Conservation (phyloP, 2,888 invertebrate species). For the Exephanes ischioxanthus region DNA sequence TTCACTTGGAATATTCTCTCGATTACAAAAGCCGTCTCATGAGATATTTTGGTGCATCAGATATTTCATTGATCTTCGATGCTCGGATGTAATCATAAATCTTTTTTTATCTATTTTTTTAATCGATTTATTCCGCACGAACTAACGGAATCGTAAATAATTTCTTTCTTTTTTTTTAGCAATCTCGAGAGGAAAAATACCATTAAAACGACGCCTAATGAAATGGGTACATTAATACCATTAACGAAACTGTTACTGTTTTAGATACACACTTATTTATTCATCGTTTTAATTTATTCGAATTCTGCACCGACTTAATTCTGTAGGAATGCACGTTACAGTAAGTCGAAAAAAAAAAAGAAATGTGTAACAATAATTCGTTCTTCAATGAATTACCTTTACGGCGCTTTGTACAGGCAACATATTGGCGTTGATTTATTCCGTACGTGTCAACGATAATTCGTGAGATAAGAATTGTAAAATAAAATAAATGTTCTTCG, state of each 20-base stretch:
- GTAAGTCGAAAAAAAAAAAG: background rate
- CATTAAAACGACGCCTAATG: background rate
- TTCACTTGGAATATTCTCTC: background rate
- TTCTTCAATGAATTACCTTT: slow-evolving; percentile 15
- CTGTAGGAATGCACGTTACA: background rate
- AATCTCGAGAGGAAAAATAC: background rate
- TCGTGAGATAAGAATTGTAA: background rate
- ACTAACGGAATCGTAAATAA: background rate
- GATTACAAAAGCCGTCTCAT: background rate
- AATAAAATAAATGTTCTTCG: background rate
- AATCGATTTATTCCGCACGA: background rate
- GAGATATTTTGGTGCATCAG: background rate
- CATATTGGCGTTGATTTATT: slow-evolving; percentile 13
- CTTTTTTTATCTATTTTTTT: background rate
- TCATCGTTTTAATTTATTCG: background rate
- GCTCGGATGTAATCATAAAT: slow-evolving; percentile 5
- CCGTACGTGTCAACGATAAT: background rate
- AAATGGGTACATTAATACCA: too few species aligned
- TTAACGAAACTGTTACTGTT: too few species aligned
- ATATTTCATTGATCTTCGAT: slow-evolving; percentile 31
- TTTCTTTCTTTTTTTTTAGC: background rate
- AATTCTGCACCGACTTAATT: background rate
- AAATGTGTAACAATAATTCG: background rate
- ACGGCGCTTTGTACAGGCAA: slow-evolving; percentile 27
- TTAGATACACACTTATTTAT: background rate